phyloP scores from a whole-genome alignment of 1,140 invertebrate species.

The Stegodyphus mimosarum region DNA sequence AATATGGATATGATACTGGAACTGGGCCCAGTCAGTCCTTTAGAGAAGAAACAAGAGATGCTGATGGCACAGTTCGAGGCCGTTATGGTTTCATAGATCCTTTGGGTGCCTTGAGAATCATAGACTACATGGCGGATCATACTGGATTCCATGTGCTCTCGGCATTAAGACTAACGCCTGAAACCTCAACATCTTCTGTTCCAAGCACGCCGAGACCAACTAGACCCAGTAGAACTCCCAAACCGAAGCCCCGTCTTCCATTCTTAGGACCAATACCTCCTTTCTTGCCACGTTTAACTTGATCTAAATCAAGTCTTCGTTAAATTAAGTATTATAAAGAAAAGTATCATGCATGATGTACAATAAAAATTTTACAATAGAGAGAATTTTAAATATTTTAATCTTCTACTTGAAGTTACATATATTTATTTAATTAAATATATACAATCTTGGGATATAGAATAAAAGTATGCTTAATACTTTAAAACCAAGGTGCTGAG shows the following conservation, averaged over 20 bases:
- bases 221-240: background rate
- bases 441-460: too few relatives aligned
- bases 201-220: constrained; percentile 5
- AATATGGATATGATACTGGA: constrained; percentile 58
- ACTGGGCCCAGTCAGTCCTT: constrained; percentile 59
- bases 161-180: constrained; percentile 20
- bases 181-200: background rate
- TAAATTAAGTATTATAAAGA: background rate
- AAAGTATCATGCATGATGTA: too few relatives aligned
- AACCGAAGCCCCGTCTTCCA: constrained; percentile 5
- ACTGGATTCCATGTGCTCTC: constrained; percentile 73
- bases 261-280: constrained; percentile 55
- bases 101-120: constrained; percentile 81
- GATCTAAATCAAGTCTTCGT: background rate
- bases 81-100: constrained; percentile 86
- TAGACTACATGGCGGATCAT: constrained; percentile 85
- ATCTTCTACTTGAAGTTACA: too few relatives aligned
- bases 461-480: too few relatives aligned
- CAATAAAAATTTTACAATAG: too few relatives aligned
- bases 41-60: constrained; percentile 78
- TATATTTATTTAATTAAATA: too few relatives aligned
- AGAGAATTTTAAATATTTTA: too few relatives aligned
- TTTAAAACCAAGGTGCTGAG: too few relatives aligned
- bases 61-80: constrained; percentile 83
- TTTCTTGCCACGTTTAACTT: constrained; percentile 12